Percentiles rank a stretch among this genome's conserved stretches.
Evolutionary conservation across 2,113 vertebrate species (phyloP).

Genomic region (Zootoca vivipara): DNA sequence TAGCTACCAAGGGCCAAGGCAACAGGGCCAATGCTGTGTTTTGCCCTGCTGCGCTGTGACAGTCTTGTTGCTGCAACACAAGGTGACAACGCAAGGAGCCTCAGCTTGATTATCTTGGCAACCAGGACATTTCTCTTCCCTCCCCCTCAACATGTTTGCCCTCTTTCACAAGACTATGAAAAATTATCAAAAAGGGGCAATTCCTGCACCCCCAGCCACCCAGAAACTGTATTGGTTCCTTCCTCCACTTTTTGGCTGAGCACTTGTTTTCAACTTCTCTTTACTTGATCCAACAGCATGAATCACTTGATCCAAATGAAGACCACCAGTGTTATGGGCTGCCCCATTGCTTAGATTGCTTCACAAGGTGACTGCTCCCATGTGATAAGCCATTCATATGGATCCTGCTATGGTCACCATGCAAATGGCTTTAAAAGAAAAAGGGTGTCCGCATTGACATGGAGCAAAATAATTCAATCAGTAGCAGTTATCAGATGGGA

Average conservation of each 20-base stretch:
- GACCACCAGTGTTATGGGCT: background rate
- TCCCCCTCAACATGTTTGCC: background rate
- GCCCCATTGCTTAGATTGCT: background rate
- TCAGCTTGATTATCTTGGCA: background rate
- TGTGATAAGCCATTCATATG: slow-evolving; percentile 9
- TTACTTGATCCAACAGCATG: background rate
- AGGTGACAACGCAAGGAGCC: background rate
- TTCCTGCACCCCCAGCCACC: background rate
- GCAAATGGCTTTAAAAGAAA: background rate
- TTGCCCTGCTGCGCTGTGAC: background rate
- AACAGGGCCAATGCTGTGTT: background rate
- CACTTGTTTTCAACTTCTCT: background rate
- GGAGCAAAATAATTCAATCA: background rate
- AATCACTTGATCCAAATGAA: background rate
- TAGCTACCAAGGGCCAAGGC: background rate
- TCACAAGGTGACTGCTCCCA: background rate
- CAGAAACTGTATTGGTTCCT: background rate
- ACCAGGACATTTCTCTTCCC: background rate
- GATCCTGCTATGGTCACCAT: background rate
- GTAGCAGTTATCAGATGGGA: background rate
- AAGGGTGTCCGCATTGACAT: background rate
- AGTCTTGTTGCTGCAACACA: background rate
- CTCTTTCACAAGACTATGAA: background rate
- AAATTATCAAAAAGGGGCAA: background rate
- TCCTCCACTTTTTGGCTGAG: background rate